Base-by-base conservation (phyloP, 2,113 vertebrate genomes). In the Podocnemis expansa region DNA sequence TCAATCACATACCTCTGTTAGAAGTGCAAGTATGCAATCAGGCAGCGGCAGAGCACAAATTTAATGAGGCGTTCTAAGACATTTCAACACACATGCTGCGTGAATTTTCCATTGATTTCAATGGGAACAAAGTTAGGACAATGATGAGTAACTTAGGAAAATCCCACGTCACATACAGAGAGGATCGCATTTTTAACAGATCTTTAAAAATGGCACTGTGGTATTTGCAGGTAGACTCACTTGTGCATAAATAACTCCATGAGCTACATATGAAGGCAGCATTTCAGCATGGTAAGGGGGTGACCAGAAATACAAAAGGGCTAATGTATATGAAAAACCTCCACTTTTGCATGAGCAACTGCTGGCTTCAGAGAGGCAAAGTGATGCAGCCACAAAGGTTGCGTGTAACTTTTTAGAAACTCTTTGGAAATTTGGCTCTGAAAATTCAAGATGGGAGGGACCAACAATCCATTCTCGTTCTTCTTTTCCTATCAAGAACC, bases 201-300 rank as follows among this genome's bases (percentile, higher is more conserved):
- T 22, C 70, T n/a, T 70, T 70, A 38, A n/a, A 95, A 94, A 93
- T 94, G 93, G 73, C 90, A 91, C 49, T 10, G 49, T 89, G 94
- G 80, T 85, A 95, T 95, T 96, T 94, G 58, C 75, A 86, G 52
- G 34, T 76, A 63, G 88, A 84, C 6, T 1, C 17, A 55, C 43
- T 47, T 89, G 87, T 67, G 38, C 56, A 75, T 24, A 22, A 21
- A 75, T 34, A 70, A 70, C 9, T 34, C 34, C 67, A 70, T 9
- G 38, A 70, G 21, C 21, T 70, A 38, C 67, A 70, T 38, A 22
- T 0, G 91, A 87, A 89, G 87, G 22, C 0, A 75, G 58, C 51
- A 81, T 87, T 49, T 70, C 94, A 94, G 80, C 34, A 93, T 70
- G 52, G 22, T 85, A 56, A 43, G 5, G 45, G 55, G 75, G 47